Evolutionary conservation across 37 sponge, comb jelly and placozoan species (phyloP).

Genomic region (Hormiphora californensis): DNA sequence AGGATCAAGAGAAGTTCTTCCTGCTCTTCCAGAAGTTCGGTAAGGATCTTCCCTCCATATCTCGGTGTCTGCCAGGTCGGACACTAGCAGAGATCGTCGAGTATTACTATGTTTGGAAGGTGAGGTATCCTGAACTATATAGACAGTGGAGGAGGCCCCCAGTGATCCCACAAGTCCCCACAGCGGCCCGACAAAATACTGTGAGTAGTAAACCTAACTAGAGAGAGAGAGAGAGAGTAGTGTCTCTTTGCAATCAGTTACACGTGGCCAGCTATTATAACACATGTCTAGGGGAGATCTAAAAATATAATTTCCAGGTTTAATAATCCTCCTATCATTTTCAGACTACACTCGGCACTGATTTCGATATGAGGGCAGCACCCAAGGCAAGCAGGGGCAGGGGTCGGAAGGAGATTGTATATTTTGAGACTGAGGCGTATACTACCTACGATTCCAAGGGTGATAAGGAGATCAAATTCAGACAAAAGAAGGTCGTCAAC

Average conservation of each 20-base stretch:
- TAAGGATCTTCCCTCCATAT: neutral
- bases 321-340: too few relatives aligned
- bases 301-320: neutral
- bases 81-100: neutral
- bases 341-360: too few relatives aligned
- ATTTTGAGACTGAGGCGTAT: slow-evolving; percentile 50
- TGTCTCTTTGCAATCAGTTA: too few relatives aligned
- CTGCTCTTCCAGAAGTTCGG: slow-evolving; percentile 29
- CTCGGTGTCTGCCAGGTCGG: neutral
- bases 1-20: neutral
- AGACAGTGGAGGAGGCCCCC: slow-evolving; percentile 11
- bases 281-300: too few relatives aligned
- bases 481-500: slow-evolving; percentile 52
- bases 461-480: slow-evolving; percentile 45
- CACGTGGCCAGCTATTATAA: too few relatives aligned
- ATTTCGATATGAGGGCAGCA: neutral
- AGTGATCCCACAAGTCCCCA: neutral
- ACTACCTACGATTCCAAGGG: slow-evolving; percentile 49
- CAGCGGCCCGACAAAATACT: too few relatives aligned
- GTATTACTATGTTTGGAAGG: slow-evolving; percentile 31
- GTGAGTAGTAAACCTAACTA: too few relatives aligned
- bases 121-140: slow-evolving; percentile 14
- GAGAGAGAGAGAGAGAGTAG: too few relatives aligned
- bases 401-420: slow-evolving; percentile 36
- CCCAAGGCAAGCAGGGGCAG: neutral